Base-by-base conservation (phyloP, 2,797 vertebrate genomes). In the Aulostomus chinensis region DNA sequence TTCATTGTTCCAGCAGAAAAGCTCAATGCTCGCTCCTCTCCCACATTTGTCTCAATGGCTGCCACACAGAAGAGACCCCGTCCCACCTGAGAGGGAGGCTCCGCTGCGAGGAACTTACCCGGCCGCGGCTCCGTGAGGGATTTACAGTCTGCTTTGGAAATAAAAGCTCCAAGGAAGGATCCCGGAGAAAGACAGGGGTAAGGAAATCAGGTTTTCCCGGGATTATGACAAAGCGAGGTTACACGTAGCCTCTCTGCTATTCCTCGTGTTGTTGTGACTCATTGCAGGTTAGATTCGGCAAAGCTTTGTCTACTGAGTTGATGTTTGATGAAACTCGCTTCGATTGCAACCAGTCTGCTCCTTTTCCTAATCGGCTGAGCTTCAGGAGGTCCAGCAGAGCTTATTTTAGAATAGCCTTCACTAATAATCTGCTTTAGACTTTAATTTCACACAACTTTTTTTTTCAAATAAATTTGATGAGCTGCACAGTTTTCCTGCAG, bases 1-100 rank as follows among this genome's bases (percentile, higher is more conserved):
- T 52, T 86, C 25, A 85, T 88, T 88, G 85, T 87, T 83, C 81
- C 61, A 28, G 58, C 6, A 26, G 61, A 59, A n/a, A 59, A 74
- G 68, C 73, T 55, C 65, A 2, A 2, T 21, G 58, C 60, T 20
- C 55, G 67, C 24, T 49, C 21, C 40, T 50, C 54, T 62, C 51
- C 41, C 53, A 54, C 80, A 59, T 76, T 87, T 39, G 53, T 43
- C 4, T 60, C 68, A 68, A 84, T 88, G 86, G 81, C 78, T 38
- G 20, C 83, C 48, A 5, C 49, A 1, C 68, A 36, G 47, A 64
- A 36, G 47, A 64, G 45, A 52, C 49, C 72, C 49, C 76, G 81
- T 82, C 81, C 81, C 54, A 65, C 64, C 74, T 86, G 80, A 88
- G 74, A 72, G 67, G 43, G 51, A 72, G 73, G 40, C 11, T 26